Evolutionary conservation across 2,888 invertebrate genomes (phyloP).

Genomic region (Masnerella sp.): DNA sequence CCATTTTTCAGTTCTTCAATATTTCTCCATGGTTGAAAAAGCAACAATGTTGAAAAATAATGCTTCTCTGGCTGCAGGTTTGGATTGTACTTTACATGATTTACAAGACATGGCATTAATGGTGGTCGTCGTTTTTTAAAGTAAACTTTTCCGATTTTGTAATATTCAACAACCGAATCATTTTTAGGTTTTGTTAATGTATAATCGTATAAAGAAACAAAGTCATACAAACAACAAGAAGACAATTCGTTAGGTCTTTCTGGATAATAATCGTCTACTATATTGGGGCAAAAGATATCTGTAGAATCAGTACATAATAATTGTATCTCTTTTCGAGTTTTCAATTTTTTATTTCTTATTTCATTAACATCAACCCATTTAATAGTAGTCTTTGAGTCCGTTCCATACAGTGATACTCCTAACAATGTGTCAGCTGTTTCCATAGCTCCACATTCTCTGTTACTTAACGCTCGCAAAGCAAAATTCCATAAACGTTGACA

Average conservation of each 20-base stretch:
- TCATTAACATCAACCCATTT: conserved; percentile 65
- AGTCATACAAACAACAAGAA: conserved; percentile 49
- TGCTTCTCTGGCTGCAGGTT: no score
- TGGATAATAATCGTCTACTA: conserved; percentile 58
- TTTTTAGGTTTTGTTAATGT: conserved; percentile 18
- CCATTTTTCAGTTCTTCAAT: conserved; percentile 60
- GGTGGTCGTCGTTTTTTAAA: no score
- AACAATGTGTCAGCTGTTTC: conserved; percentile 64
- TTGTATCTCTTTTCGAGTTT: conserved; percentile 30
- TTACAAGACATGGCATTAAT: conserved; percentile 44
- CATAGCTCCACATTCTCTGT: conserved; percentile 69
- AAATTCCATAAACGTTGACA: conserved; percentile 65
- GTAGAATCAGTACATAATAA: no score
- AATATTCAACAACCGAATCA: conserved; percentile 42
- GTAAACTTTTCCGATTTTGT: no score
- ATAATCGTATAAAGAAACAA: conserved; percentile 50
- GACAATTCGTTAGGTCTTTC: conserved; percentile 54
- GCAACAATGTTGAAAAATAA: conserved; percentile 27
- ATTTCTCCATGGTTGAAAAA: conserved; percentile 52
- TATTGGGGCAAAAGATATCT: conserved; percentile 64
- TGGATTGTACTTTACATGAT: no score
- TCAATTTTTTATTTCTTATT: conserved; percentile 51
- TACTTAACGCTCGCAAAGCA: conserved; percentile 64
- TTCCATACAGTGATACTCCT: conserved; percentile 46
- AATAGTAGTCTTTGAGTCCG: conserved; percentile 68